Evolutionary conservation across 2,797 vertebrate species (phyloP), one percentile per base, ranked within the genome.

Genomic region (Sarcophilus harrisii): DNA sequence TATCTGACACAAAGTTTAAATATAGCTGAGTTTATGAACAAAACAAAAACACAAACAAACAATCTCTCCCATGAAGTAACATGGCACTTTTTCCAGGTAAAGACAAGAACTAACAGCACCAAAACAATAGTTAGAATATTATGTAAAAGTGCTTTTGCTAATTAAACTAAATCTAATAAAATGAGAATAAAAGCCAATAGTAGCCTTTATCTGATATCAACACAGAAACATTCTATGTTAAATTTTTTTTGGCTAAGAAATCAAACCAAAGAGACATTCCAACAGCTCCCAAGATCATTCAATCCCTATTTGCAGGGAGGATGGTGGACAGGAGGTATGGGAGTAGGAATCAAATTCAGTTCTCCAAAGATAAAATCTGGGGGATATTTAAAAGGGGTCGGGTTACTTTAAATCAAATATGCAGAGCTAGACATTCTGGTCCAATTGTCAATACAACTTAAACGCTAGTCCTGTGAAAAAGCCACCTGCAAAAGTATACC

Each of bases 401-500:
- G 91, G 73, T 91, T 59, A 95, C 58, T 93, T 32, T 89, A 95
- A 95, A 96, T 14, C 13, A 90, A 89, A 94, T 38, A 93, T 52
- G 92, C 0, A 4, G 60, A 49, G 89, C 94, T 30, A 29, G 95
- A 11, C 93, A n/a, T 52, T 94, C 38, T 55, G 92, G 92, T 21
- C 10, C 54, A 52, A 92, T 55, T 92, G 90, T 58, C 18, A 29
- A 94, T 14, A 90, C 91, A 95, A 94, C 62, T 89, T 8, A 96
- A 93, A 94, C 92, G 96, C 90, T 73, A 92, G 94, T 95, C 60
- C 93, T 52, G 94, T 96, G 97, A 97, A 97, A 98, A 98, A 97
- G 95, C 90, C n/a, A 91, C 97, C 97, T 98, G 98, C 96, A 98
- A 98, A 98, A 98, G 98, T 95, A 98, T 91, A 97, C 66, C 93